phyloP scores from a whole-genome alignment of 1,140 invertebrate species.

The Drosophila watanabei region DNA sequence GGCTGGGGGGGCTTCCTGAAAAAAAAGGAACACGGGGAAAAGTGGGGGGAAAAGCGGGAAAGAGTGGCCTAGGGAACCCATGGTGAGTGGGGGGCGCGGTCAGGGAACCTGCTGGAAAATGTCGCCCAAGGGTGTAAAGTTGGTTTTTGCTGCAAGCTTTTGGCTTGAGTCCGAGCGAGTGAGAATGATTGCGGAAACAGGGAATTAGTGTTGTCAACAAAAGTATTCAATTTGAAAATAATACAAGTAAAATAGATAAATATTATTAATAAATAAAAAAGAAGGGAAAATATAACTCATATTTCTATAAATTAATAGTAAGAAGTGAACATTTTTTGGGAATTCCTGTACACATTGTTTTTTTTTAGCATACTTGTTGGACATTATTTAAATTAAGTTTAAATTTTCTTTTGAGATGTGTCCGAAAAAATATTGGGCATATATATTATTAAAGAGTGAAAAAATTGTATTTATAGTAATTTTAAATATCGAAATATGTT shows the following conservation, averaged over 20 bases:
- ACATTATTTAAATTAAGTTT: background rate
- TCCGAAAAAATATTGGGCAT: background rate
- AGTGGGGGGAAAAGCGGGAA: slow-evolving; percentile 1
- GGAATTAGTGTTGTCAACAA: background rate
- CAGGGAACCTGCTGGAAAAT: slow-evolving; percentile 31
- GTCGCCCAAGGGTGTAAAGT: slow-evolving; percentile 56
- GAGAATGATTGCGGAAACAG: background rate
- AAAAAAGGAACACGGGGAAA: background rate
- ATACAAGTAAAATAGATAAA: background rate
- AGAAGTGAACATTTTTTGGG: no score
- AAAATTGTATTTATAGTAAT: background rate
- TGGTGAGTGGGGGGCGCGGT: background rate
- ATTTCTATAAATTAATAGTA: no score
- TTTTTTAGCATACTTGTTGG: background rate
- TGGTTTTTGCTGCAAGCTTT: slow-evolving; percentile 26
- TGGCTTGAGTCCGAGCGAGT: background rate
- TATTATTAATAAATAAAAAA: background rate
- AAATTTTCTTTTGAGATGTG: background rate
- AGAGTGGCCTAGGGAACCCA: background rate
- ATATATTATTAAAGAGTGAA: background rate
- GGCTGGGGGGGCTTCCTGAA: background rate
- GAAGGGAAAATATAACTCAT: no score
- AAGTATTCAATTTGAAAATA: background rate
- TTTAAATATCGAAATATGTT: background rate
- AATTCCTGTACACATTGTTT: background rate